Base-by-base conservation (phyloP, 2,797 vertebrate genomes). In the Eptatretus atami region DNA sequence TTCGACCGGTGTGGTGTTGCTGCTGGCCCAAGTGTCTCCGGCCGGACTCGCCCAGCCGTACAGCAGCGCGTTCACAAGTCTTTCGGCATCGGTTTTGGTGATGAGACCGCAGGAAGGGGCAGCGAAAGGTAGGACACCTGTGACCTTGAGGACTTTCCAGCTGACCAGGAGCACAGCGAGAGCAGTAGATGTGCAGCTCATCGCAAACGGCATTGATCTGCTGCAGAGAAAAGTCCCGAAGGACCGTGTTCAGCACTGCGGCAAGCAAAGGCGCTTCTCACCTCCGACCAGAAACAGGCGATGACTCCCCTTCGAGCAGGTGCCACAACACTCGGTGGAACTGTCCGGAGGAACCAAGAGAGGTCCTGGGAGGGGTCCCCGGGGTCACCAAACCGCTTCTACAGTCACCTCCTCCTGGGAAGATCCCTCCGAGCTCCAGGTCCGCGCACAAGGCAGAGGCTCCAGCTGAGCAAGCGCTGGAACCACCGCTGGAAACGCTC, bases 141-240 rank as follows among this genome's bases (percentile, higher is more conserved):
- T 86, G 75, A 98, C 87, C 79, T 95, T 95, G 67, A 98, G 84
- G 79, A 94, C 95, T 77, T n/a, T 98, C 88, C 78, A 95, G 81
- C 82, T 98, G 90, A 75, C 94, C 87, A 69, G 86, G 86, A 64
- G 87, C 94, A 78, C 90, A 95, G 64, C 90, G 78, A 70, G 88
- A 94, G 78, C 90, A 98, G 78, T 98, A 98, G 74, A 95, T 80
- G 77, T 98, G 88, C 64, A 98, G 81, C 72, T 95, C 86, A 73
- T 98, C 90, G 73, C 90, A 98, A 71, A 98, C 88, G 1, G 86
- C 78, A 81, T 98, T 98, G 78, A 98, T 98, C 79, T 98, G 88
- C 79, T 95, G 88, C 73, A 98, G 81, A 68, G 76, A 82, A 75
- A 95, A 94, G 78, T 95, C 86, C 73, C 87, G 81, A 73, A 98